Conservation (phyloP, 2,797 vertebrate species). For the Leucoraja ocellata region DNA sequence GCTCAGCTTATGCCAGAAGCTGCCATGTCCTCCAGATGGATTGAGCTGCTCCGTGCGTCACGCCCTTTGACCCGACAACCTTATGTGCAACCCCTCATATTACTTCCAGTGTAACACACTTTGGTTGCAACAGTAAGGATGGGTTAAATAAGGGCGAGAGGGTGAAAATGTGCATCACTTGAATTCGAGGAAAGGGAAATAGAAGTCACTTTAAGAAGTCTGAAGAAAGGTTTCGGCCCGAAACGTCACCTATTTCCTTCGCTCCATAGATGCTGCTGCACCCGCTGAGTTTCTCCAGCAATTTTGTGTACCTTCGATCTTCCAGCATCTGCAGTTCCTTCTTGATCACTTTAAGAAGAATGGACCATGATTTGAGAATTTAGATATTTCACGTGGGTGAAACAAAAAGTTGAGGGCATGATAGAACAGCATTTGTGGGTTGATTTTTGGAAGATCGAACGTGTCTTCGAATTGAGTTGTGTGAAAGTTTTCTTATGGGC, state of each 20-base stretch:
- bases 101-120: not conserved
- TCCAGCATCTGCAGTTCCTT: too few relatives aligned
- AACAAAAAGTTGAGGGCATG: not conserved
- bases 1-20: too few relatives aligned
- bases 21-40: too few relatives aligned
- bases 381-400: not conserved
- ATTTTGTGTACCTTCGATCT: too few relatives aligned
- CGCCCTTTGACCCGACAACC: too few relatives aligned
- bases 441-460: not conserved
- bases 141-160: not conserved
- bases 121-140: not conserved
- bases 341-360: not conserved
- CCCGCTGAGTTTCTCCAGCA: too few relatives aligned
- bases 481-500: not conserved
- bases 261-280: too few relatives aligned
- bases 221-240: too few relatives aligned
- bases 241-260: too few relatives aligned
- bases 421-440: not conserved
- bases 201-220: not conserved
- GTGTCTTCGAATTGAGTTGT: not conserved
- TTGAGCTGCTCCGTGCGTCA: too few relatives aligned
- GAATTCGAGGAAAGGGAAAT: not conserved
- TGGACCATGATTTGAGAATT: not conserved
- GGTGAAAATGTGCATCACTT: not conserved
- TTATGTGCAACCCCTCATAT: too few relatives aligned